Evolutionary conservation across 2,888 invertebrate species (phyloP).

Genomic region (Limnephilus auricula): DNA sequence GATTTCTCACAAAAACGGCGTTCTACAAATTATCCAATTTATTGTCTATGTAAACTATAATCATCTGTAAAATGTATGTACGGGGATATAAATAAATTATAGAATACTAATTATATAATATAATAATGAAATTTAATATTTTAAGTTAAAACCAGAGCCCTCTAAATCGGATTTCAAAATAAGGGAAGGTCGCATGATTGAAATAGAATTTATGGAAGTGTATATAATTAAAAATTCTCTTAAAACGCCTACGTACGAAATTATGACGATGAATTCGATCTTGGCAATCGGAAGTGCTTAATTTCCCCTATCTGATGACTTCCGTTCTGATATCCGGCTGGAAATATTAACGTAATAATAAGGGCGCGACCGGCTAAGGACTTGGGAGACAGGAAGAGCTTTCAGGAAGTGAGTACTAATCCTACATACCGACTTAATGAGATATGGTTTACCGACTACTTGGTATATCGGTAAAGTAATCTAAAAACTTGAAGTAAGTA

Average conservation of each 20-base stretch:
- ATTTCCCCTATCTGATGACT: slow-evolving; percentile 31
- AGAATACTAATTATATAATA: not conserved
- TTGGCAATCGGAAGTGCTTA: slow-evolving; percentile 42
- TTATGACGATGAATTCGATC: slow-evolving; percentile 18
- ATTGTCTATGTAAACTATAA: no score
- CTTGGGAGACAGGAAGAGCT: not conserved
- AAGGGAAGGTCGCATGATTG: not conserved
- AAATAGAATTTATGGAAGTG: not conserved
- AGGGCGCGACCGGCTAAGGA: slow-evolving; percentile 4
- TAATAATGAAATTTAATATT: not conserved
- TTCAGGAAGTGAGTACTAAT: not conserved
- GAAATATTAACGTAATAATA: slow-evolving; percentile 16
- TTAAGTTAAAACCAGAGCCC: not conserved
- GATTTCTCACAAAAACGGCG: no score
- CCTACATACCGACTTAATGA: not conserved
- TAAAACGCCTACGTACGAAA: not conserved
- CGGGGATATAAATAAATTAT: not conserved
- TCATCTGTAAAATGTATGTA: no score
- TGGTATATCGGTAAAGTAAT: no score
- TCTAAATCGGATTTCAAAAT: not conserved
- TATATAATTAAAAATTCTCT: not conserved
- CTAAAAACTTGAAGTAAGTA: no score
- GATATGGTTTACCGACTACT: not conserved
- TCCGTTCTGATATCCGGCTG: slow-evolving; percentile 32
- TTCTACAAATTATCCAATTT: no score